Conservation (phyloP, 2,797 vertebrate species). For the Schizothorax lantsangensis region DNA sequence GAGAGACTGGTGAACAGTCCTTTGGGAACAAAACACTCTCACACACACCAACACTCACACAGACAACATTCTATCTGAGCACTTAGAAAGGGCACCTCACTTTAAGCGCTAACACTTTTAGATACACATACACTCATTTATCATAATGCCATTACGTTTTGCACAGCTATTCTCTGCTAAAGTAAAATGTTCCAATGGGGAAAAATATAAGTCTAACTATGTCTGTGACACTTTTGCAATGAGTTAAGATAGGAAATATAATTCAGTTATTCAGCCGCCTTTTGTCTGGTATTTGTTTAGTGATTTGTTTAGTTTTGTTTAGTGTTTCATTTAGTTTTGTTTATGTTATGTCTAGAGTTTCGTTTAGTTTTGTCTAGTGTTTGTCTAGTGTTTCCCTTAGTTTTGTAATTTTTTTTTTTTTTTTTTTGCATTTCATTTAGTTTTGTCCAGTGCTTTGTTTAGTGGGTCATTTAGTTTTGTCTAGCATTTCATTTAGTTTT, state of each 20-base stretch:
- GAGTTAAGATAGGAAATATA: neutral
- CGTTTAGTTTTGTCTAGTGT: neutral
- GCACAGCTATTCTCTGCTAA: neutral
- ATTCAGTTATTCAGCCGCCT: neutral
- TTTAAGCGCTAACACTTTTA: slow-evolving; percentile 16
- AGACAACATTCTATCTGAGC: slow-evolving; percentile 14
- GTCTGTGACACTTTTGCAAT: neutral
- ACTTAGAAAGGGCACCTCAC: slow-evolving; percentile 25
- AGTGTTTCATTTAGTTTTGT: neutral
- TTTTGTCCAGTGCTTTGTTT: neutral
- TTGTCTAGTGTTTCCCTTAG: too few species aligned
- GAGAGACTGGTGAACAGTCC: slow-evolving; percentile 35
- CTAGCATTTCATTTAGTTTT: neutral
- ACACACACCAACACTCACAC: slow-evolving; percentile 2
- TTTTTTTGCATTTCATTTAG: neutral
- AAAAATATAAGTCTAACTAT: neutral
- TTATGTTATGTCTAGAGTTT: neutral
- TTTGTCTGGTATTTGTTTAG: neutral
- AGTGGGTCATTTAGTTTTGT: neutral
- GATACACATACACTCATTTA: neutral
- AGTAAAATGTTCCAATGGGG: neutral
- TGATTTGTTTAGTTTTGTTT: neutral
- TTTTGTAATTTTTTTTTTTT: too few species aligned
- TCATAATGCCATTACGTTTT: slow-evolving; percentile 9
- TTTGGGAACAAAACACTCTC: slow-evolving; percentile 37